Base-by-base conservation (phyloP, 1,140 invertebrate genomes). In the Saxidomus purpurata region DNA sequence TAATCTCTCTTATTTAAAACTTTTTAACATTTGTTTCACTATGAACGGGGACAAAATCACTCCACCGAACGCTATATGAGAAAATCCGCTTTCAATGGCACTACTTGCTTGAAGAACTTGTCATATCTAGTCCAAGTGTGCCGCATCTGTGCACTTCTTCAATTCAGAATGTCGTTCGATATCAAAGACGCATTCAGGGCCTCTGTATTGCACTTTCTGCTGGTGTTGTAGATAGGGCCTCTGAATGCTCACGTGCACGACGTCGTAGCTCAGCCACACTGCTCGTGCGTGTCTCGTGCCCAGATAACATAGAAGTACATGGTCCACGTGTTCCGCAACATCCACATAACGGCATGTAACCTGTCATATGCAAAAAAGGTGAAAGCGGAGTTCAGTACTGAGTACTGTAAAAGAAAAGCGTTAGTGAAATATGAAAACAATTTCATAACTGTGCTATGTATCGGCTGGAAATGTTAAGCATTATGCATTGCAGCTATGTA, bases 241-340 rank as follows among this genome's bases (percentile, higher is more conserved):
- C 95, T 0, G 94, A 92, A 91, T 99, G 98, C 95, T 99, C 98
- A 11, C 98, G 97, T 0, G 99, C 98, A 91, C 99, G 98, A 43
- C 99, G 96, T 81, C 99, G 96, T 6, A 99, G 96, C 0, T 98
- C 98, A 0, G 98, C 98, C 83, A 99, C 99, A 92, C 98, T 99
- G 34, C 98, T 98, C 92, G 97, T 98, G 89, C 98, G 96, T 87
- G 98, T 96, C 95, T 99, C 98, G 86, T 97, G 97, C 15, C 95
- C 94, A 1, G 90, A 89, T 19, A 92, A 31, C 61, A 93, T 71
- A 31, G 91, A 86, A 59, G 89, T 89, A 79, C 92, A 91, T 6
- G 91, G 87, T 55, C 91, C 86, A 36, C 91, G 90, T 19, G 88
- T 87, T 17, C 89, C 84, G 63, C 91, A 94, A 43, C 90, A 92